Conservation (phyloP, 2,113 vertebrate species). For the Trinectes maculatus region DNA sequence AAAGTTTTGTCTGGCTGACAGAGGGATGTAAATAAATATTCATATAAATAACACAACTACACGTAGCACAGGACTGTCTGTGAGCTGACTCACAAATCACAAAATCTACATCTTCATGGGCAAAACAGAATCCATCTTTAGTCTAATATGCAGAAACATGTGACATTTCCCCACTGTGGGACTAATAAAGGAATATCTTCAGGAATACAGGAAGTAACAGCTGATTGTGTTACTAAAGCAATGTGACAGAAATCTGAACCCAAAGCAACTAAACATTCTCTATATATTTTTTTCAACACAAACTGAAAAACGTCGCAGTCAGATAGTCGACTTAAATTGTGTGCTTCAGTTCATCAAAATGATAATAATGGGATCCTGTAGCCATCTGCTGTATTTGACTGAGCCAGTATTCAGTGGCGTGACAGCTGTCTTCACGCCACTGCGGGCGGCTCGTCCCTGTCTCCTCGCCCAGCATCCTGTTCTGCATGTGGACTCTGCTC, state of each 20-base stretch:
- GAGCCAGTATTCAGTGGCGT: background rate
- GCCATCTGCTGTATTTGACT: constrained; percentile 11
- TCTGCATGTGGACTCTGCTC: constrained; percentile 16
- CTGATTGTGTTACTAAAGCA: background rate
- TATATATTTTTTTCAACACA: constrained; percentile 13
- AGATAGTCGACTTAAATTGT: constrained; percentile 12
- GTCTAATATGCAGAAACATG: background rate
- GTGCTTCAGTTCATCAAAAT: constrained; percentile 26
- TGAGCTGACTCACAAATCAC: constrained; percentile 4
- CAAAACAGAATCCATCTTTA: background rate
- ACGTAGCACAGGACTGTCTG: constrained; percentile 35
- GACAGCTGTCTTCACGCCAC: constrained; percentile 26
- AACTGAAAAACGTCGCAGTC: background rate
- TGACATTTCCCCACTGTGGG: too few relatives aligned
- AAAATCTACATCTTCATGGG: background rate
- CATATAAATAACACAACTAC: constrained; percentile 19
- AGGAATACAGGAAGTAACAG: background rate
- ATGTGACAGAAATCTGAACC: background rate
- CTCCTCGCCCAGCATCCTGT: constrained; percentile 11
- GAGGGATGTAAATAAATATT: constrained; percentile 20
- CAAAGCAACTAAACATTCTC: background rate
- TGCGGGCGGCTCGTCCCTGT: constrained; percentile 27
- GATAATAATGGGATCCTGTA: constrained; percentile 15
- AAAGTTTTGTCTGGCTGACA: background rate
- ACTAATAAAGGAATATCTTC: background rate